These are phyloP conservation scores for Calephelis perditalis DNA, from an alignment of 2,888 invertebrate genomes.

Conservation along the genomic window DNA sequence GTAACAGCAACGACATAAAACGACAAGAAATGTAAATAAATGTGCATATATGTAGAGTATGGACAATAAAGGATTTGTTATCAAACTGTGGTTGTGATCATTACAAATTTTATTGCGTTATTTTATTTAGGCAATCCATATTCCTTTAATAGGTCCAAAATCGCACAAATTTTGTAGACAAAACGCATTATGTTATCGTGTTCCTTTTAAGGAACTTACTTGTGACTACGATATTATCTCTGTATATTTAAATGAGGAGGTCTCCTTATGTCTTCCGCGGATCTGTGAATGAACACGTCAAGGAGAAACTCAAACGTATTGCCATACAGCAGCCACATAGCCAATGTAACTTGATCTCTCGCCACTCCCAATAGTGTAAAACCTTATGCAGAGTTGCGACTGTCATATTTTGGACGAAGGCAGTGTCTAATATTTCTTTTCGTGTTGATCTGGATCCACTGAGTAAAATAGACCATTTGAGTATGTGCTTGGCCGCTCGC, in stretches of 20 bases:
- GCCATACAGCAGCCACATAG: conserved; percentile 36
- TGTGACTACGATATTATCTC: conserved; percentile 15
- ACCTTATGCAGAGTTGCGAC: neutral
- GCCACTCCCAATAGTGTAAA: conserved; percentile 28
- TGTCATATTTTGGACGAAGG: neutral
- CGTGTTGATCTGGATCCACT: too few species aligned
- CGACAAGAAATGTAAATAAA: too few species aligned
- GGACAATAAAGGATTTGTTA: too few species aligned
- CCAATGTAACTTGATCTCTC: conserved; percentile 42
- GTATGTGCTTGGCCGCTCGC: too few species aligned
- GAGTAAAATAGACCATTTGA: too few species aligned
- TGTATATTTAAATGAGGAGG: conserved; percentile 15
- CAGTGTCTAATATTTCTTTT: too few species aligned
- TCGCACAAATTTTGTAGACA: neutral
- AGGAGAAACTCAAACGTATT: conserved; percentile 47
- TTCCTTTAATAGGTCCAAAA: too few species aligned
- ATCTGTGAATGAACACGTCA: conserved; percentile 67
- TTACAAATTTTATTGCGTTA: too few species aligned
- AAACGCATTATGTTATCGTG: neutral
- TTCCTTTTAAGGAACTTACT: conserved; percentile 2
- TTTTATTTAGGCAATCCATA: too few species aligned
- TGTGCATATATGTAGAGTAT: too few species aligned
- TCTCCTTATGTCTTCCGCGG: conserved; percentile 48
- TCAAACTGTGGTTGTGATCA: too few species aligned
- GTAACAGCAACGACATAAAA: too few species aligned